phyloP scores from a whole-genome alignment of 2,888 invertebrate genomes.

The Kryphioiulus occultus region DNA sequence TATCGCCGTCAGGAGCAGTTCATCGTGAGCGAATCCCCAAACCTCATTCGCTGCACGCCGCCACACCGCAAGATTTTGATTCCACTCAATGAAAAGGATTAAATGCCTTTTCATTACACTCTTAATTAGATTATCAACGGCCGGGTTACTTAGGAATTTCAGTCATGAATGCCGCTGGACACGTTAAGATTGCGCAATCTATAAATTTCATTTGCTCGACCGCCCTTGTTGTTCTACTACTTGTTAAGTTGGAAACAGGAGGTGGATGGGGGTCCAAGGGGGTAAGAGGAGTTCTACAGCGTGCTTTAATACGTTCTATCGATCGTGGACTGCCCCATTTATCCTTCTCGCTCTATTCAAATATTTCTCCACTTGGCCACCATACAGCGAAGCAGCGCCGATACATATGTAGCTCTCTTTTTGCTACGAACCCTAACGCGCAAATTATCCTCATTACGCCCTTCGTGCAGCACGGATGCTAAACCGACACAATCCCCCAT shows the following conservation, averaged over 20 bases:
- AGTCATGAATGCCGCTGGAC: constrained; percentile 13
- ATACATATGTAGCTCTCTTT: neutral
- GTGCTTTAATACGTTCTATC: neutral
- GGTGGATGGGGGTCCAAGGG: neutral
- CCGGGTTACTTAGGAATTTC: neutral
- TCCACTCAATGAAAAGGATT: constrained; percentile 44
- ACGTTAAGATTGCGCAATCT: neutral
- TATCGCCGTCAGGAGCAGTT: neutral
- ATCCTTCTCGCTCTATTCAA: neutral
- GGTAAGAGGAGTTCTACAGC: neutral
- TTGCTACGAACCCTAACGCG: neutral
- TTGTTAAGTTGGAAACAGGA: neutral
- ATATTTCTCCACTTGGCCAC: neutral
- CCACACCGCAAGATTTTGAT: constrained; percentile 39
- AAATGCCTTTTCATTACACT: constrained; percentile 44
- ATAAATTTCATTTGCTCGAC: neutral
- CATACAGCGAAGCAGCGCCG: neutral
- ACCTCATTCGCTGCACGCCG: neutral
- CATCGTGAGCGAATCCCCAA: neutral
- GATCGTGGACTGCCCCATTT: neutral
- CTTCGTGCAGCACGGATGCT: neutral
- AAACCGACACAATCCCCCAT: neutral
- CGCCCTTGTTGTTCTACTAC: neutral
- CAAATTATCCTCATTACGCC: neutral
- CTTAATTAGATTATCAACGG: constrained; percentile 46